Evolutionary conservation across 2,888 invertebrate species (phyloP).

Genomic region (Sialis lutaria): DNA sequence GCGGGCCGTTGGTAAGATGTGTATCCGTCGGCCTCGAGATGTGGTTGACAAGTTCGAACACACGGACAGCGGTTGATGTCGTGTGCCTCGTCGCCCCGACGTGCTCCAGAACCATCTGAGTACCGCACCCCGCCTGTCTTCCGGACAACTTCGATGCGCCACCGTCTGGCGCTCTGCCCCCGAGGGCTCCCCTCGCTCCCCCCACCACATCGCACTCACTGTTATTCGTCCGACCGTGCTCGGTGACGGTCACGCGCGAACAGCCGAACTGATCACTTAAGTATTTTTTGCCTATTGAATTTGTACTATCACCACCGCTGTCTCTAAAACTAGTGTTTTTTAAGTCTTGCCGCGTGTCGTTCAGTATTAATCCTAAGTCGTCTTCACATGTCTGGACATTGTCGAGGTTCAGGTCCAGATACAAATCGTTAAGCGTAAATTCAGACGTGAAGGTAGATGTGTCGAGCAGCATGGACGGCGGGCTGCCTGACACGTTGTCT

Average conservation of each 20-base stretch:
- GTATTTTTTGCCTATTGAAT: neutral
- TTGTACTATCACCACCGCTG: slow-evolving; percentile 4
- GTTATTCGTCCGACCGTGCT: neutral
- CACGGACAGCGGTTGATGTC: too few relatives aligned
- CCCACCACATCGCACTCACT: neutral
- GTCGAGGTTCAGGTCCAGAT: slow-evolving; percentile 16
- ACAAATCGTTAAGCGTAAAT: slow-evolving; percentile 31
- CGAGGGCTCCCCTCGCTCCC: neutral
- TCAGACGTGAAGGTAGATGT: slow-evolving; percentile 33
- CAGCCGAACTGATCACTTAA: slow-evolving; percentile 3
- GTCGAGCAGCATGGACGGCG: slow-evolving; percentile 24
- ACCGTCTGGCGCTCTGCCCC: neutral
- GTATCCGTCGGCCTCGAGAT: neutral
- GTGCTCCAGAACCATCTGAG: too few relatives aligned
- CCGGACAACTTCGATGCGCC: neutral
- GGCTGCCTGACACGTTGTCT: slow-evolving; percentile 20
- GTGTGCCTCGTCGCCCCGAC: too few relatives aligned
- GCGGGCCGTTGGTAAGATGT: slow-evolving; percentile 3
- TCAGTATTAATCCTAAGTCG: slow-evolving; percentile 12
- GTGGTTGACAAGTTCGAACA: too few relatives aligned
- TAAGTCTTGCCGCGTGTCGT: slow-evolving; percentile 1
- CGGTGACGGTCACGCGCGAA: slow-evolving; percentile 1
- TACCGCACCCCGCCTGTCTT: neutral
- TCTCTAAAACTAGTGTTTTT: slow-evolving; percentile 10
- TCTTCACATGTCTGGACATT: neutral